Evolutionary conservation across 1,140 invertebrate species (phyloP), one percentile per base, ranked within the genome.

Genomic region (Drosophila miranda): DNA sequence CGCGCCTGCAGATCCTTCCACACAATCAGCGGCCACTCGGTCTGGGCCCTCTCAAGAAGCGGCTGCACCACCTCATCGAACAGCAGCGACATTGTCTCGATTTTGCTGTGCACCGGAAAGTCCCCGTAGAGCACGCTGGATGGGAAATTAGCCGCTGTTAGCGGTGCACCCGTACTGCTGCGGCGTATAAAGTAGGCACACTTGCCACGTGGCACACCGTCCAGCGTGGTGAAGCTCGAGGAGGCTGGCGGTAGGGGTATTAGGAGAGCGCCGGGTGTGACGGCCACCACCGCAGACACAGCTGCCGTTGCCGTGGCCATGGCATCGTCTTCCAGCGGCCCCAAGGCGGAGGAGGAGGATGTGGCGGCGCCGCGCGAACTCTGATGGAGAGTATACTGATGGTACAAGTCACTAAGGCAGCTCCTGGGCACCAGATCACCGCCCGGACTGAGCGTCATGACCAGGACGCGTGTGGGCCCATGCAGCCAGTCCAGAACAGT

Each of bases 21-120:
- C 2, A 96, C 93, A 19, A 95, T 93, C 21, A 91, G 83, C 0
- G 96, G 95, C 95, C 95, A 97, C 9, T 92, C 91, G 51, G 91
- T 89, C 56, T 94, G 93, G 82, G 92, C 88, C 78, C 93, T 94
- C 3, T 92, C 92, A 49, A 96, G 82, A 16, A 96, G 78, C 41
- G 95, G 95, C 16, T 95, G 91, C 41, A 95, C 56, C 90, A 96
- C 95, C 78, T 96, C 94, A 84, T 97, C 95, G 34, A 96, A 92
- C 46, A 97, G 93, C 42, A 94, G 92, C 19, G 94, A 93, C 13
- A 97, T 90, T 2, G 95, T 90, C 53, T 90, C 89, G 19, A 90
- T 89, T 84, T 90, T 90, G 43, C 84, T 94, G 73, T 94, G 94
- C 5, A 94, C 92, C 1, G 95, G 93, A 79, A 97, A 93, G 89